Conservation (phyloP, 2,797 vertebrate genomes). For the Microcaecilia unicolor region DNA sequence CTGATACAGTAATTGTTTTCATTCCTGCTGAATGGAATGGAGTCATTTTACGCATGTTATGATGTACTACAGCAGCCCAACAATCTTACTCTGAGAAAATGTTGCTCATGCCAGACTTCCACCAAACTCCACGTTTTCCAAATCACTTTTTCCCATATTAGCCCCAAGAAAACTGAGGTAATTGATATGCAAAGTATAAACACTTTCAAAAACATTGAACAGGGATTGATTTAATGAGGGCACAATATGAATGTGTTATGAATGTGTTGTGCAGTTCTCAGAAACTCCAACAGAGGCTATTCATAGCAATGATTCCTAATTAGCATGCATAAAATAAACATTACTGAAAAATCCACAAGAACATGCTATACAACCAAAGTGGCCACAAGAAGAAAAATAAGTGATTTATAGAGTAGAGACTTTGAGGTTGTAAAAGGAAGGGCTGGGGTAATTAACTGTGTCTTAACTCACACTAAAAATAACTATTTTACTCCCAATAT, state of each 20-base stretch:
- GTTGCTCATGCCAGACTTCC: too few relatives aligned
- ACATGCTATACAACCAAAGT: not conserved
- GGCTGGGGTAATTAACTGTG: too few relatives aligned
- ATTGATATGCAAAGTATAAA: conserved; percentile 33
- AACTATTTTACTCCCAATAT: too few relatives aligned
- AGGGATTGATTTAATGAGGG: conserved; percentile 32
- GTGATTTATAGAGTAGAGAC: not conserved
- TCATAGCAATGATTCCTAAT: conserved; percentile 31
- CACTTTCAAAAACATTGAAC: conserved; percentile 3
- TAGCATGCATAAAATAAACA: conserved; percentile 26
- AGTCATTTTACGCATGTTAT: too few relatives aligned
- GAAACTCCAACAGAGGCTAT: conserved; percentile 24
- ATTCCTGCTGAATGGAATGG: too few relatives aligned
- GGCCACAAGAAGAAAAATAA: conserved; percentile 7
- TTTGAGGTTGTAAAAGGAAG: too few relatives aligned
- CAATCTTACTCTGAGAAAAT: too few relatives aligned
- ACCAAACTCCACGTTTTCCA: not conserved
- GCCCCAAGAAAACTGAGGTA: conserved; percentile 20
- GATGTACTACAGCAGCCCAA: too few relatives aligned
- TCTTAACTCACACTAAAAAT: too few relatives aligned
- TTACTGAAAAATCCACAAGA: conserved; percentile 6
- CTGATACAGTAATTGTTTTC: too few relatives aligned
- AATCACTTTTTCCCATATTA: conserved; percentile 4
- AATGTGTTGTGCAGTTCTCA: conserved; percentile 11
- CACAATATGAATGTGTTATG: conserved; percentile 19